Percentiles rank a stretch among this genome's conserved stretches.
These are phyloP conservation scores for Xyliphius kryptos DNA, from an alignment of 2,113 vertebrate species.

Conservation along the genomic window DNA sequence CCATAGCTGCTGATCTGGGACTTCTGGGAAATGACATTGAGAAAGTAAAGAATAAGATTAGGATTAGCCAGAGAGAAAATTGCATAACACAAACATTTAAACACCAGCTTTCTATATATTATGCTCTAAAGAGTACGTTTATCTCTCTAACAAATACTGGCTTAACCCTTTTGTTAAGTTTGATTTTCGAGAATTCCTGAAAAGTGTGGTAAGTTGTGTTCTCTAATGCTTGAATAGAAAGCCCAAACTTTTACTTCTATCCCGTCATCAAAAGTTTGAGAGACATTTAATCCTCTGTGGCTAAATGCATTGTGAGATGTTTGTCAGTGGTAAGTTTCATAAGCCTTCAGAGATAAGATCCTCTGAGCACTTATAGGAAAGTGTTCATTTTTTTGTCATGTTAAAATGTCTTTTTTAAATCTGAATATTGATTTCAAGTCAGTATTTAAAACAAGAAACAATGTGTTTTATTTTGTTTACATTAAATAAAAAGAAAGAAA, in stretches of 20 bases:
- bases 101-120: too few species aligned
- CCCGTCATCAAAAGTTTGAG: neutral
- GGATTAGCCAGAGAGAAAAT: too few species aligned
- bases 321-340: neutral
- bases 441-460: too few species aligned
- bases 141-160: neutral
- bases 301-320: neutral
- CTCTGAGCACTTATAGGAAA: neutral
- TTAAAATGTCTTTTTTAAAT: neutral
- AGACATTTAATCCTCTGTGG: slow-evolving; percentile 14
- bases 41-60: neutral
- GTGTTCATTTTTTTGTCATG: neutral
- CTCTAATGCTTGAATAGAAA: neutral
- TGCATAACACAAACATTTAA: too few species aligned
- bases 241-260: neutral
- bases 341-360: neutral
- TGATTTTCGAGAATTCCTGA: neutral
- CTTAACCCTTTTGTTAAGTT: neutral
- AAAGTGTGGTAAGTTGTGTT: neutral
- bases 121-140: slow-evolving; percentile 1
- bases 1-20: neutral
- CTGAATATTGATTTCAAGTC: too few species aligned
- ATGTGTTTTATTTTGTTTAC: too few species aligned
- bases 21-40: neutral
- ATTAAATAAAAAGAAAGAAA: too few species aligned